Evolutionary conservation across 2,113 vertebrate genomes (phyloP).

Genomic region (Hiodon alosoides): DNA sequence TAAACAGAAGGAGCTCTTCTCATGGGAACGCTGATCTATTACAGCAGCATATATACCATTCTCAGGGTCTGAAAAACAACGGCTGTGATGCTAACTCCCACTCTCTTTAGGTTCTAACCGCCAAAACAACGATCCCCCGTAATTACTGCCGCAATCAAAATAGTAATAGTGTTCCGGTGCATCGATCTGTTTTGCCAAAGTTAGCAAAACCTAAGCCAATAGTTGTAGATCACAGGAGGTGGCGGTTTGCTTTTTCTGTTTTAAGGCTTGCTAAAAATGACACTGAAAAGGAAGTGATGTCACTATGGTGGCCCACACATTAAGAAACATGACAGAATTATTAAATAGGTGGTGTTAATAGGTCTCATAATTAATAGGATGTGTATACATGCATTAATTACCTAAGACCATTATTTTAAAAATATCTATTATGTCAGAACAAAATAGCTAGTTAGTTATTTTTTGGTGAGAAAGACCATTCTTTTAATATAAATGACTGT

Average conservation of each 20-base stretch:
- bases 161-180: slow-evolving; percentile 2
- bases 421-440: no score
- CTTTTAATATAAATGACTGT: no score
- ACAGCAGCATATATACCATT: neutral
- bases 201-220: slow-evolving; percentile 5
- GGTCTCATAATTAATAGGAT: neutral
- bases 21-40: slow-evolving; percentile 16
- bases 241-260: neutral
- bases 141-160: slow-evolving; percentile 14
- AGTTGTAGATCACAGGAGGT: neutral
- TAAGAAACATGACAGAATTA: neutral
- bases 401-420: no score
- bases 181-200: neutral
- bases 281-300: neutral
- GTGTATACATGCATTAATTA: neutral
- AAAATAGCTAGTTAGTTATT: no score
- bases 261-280: neutral
- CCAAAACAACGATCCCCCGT: neutral
- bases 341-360: neutral
- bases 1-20: slow-evolving; percentile 16
- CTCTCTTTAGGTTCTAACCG: neutral
- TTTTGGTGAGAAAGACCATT: no score
- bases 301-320: slow-evolving; percentile 19
- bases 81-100: neutral
- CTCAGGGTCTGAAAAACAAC: neutral